A percentile compares a stretch with the other conserved stretches of the same genome.
Conservation (phyloP, 2,888 invertebrate genomes). For the Polylopha cassiicola region DNA sequence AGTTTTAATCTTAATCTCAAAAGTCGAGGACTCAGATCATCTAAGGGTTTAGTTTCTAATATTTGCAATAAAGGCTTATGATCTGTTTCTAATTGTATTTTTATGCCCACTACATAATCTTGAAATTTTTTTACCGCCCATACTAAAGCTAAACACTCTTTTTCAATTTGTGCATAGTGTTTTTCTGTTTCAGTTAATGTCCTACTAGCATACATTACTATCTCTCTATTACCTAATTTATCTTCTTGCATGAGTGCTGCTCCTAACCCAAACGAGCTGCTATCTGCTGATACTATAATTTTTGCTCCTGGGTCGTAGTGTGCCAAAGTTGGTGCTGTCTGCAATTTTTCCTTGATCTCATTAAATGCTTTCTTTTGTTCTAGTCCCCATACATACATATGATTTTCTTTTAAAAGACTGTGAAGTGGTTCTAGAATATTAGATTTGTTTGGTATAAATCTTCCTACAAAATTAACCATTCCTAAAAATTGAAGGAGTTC, state of each 20-base stretch:
- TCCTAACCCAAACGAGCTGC: constrained; percentile 16
- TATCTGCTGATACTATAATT: no score
- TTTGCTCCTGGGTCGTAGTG: background rate
- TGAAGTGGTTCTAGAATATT: no score
- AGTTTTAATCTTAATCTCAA: constrained; percentile 24
- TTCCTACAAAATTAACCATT: no score
- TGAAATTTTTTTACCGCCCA: constrained; percentile 10
- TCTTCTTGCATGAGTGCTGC: constrained; percentile 13
- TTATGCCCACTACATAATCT: constrained; percentile 6
- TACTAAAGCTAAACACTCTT: constrained; percentile 10
- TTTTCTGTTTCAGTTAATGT: no score
- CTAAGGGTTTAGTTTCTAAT: constrained; percentile 20
- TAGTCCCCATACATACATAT: no score
- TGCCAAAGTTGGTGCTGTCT: no score
- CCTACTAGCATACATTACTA: constrained; percentile 8
- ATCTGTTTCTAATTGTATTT: no score
- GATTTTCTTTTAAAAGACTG: no score
- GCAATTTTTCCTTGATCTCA: background rate
- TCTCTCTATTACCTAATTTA: constrained; percentile 2
- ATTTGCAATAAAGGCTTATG: constrained; percentile 22
- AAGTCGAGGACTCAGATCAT: constrained; percentile 21
- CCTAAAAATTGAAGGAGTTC: no score
- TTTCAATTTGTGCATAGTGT: constrained; percentile 17
- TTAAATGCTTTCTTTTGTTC: background rate
- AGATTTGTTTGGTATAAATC: no score